These are phyloP conservation scores for Bovichtus variegatus DNA, from an alignment of 2,797 vertebrate genomes.

Conservation along the genomic window DNA sequence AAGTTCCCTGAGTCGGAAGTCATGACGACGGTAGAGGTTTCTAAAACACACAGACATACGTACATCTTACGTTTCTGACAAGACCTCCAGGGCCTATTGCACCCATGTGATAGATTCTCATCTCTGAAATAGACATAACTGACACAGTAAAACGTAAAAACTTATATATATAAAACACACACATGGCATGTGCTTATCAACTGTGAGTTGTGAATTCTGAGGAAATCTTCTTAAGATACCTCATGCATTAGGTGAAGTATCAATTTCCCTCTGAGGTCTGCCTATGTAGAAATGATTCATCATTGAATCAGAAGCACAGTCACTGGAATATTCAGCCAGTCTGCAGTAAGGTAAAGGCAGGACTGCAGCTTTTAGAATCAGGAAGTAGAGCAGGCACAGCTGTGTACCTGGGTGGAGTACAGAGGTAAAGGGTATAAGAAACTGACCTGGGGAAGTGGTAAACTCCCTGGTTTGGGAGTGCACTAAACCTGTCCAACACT, in stretches of 20 bases:
- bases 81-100: conserved; percentile 26
- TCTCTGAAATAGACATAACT: conserved; percentile 33
- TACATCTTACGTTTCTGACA: conserved; percentile 59
- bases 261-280: background rate
- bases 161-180: background rate
- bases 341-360: conserved; percentile 3
- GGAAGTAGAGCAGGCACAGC: conserved; percentile 40
- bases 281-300: conserved; percentile 28
- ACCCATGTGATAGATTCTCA: conserved; percentile 69
- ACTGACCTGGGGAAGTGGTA: conserved; percentile 76
- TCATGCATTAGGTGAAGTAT: background rate
- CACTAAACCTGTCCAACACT: conserved; percentile 26
- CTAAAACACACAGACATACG: conserved; percentile 33
- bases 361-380: conserved; percentile 18
- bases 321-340: background rate
- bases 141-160: conserved; percentile 25
- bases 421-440: conserved; percentile 51
- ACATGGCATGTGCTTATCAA: conserved; percentile 2
- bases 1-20: background rate
- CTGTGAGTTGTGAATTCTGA: conserved; percentile 5
- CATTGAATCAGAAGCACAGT: conserved; percentile 32
- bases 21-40: conserved; percentile 3
- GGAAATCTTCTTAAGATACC: conserved; percentile 18
- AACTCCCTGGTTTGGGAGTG: conserved; percentile 66
- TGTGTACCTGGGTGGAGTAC: conserved; percentile 63